Evolutionary conservation across 1,140 invertebrate species (phyloP).

Genomic region (Zaprionus lachaisei): DNA sequence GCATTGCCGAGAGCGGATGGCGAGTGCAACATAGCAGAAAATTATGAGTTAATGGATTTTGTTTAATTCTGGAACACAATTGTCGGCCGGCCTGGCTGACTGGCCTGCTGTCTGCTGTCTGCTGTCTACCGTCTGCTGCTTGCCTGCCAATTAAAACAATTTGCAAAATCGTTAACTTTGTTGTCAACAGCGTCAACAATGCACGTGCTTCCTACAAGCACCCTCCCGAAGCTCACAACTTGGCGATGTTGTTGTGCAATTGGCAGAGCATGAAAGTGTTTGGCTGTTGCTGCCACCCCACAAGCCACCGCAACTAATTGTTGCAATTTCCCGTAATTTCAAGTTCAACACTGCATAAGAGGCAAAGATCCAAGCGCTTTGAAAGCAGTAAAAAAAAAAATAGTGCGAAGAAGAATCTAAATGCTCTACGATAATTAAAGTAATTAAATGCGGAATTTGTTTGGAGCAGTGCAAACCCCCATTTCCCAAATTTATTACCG

Average conservation of each 20-base stretch:
- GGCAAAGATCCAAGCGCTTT: slow-evolving; percentile 1
- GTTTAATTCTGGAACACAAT: slow-evolving; percentile 51
- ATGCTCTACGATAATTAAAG: slow-evolving; percentile 58
- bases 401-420: slow-evolving; percentile 1
- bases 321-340: slow-evolving; percentile 52
- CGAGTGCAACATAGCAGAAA: slow-evolving; percentile 77
- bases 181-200: slow-evolving; percentile 60
- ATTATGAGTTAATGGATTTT: slow-evolving; percentile 83
- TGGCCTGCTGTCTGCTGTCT: background rate
- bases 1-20: slow-evolving; percentile 40
- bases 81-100: background rate
- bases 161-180: slow-evolving; percentile 59
- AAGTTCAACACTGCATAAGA: slow-evolving; percentile 61
- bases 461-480: slow-evolving; percentile 60
- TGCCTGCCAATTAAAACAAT: slow-evolving; percentile 56
- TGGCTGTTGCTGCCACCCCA: slow-evolving; percentile 38
- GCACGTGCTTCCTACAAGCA: slow-evolving; percentile 41
- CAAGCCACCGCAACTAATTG: slow-evolving; percentile 26
- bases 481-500: slow-evolving; percentile 33
- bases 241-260: slow-evolving; percentile 32
- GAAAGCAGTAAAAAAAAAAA: background rate
- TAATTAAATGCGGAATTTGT: slow-evolving; percentile 77
- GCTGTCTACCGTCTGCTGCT: background rate
- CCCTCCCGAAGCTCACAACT: slow-evolving; percentile 4
- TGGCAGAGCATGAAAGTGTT: slow-evolving; percentile 79